Percentiles rank a stretch among this genome's conserved stretches.
These are phyloP conservation scores for Lepisosteus osseus DNA, from an alignment of 2,113 vertebrate species.

Conservation along the genomic window DNA sequence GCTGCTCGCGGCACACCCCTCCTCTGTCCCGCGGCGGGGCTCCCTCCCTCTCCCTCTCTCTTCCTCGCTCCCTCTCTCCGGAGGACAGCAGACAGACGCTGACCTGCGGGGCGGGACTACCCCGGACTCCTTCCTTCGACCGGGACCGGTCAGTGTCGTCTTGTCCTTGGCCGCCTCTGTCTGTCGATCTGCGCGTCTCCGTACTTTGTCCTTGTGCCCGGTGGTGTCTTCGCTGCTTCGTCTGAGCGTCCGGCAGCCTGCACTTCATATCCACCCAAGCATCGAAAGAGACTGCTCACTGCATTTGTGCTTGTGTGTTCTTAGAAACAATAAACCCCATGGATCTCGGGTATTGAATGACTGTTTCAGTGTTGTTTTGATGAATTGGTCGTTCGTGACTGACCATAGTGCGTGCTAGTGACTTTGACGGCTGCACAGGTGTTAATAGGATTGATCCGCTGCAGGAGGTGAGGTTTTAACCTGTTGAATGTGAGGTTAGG, in stretches of 20 bases:
- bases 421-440: too few relatives aligned
- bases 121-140: conserved; percentile 71
- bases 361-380: too few relatives aligned
- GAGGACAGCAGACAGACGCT: conserved; percentile 74
- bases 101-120: conserved; percentile 17
- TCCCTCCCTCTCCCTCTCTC: conserved; percentile 64
- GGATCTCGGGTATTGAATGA: too few relatives aligned
- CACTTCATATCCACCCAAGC: too few relatives aligned
- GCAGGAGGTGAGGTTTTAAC: too few relatives aligned
- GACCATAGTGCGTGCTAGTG: too few relatives aligned
- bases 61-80: conserved; percentile 62
- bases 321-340: too few relatives aligned
- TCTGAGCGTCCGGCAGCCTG: not conserved
- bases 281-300: too few relatives aligned
- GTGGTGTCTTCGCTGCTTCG: not conserved
- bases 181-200: not conserved
- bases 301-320: too few relatives aligned
- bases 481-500: too few relatives aligned
- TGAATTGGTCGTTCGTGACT: too few relatives aligned
- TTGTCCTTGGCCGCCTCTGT: conserved; percentile 22
- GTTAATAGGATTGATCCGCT: too few relatives aligned
- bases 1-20: conserved; percentile 68
- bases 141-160: conserved; percentile 69
- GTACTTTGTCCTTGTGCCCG: not conserved
- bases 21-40: conserved; percentile 63